A percentile compares a stretch with the other conserved stretches of the same genome.
These are phyloP conservation scores for Apostichopus californicus DNA, from an alignment of 35 echinoderm and acorn worm genomes.

Conservation along the genomic window DNA sequence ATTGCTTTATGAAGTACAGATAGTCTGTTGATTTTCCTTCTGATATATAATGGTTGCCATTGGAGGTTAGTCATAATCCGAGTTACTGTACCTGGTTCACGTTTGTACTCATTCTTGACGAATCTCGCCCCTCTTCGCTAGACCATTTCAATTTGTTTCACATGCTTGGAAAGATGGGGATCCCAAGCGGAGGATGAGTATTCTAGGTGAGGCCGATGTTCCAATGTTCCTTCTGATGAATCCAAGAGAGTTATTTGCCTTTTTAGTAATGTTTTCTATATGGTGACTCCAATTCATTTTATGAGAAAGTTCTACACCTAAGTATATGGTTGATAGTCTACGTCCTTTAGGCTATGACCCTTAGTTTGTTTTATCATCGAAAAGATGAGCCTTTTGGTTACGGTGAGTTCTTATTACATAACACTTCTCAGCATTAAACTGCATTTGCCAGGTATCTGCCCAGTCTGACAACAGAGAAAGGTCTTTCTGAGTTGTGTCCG, in stretches of 20 bases:
- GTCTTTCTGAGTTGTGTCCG: slow-evolving; percentile 34
- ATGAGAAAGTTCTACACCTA: not conserved
- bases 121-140: no score
- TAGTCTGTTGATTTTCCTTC: no score
- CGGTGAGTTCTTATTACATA: slow-evolving; percentile 44
- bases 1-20: no score
- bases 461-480: not conserved
- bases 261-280: not conserved
- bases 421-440: slow-evolving; percentile 36
- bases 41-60: no score
- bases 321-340: not conserved
- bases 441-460: not conserved
- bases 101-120: no score
- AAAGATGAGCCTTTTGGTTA: not conserved
- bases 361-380: not conserved
- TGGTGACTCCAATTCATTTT: not conserved
- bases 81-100: no score
- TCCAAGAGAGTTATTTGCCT: not conserved
- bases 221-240: not conserved
- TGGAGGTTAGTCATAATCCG: no score
- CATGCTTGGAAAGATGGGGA: no score
- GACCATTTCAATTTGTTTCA: no score
- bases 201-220: not conserved
- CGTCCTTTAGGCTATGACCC: not conserved
- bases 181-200: no score